Base-by-base conservation (phyloP, 2,888 invertebrate species). In the Portevinia maculata region DNA sequence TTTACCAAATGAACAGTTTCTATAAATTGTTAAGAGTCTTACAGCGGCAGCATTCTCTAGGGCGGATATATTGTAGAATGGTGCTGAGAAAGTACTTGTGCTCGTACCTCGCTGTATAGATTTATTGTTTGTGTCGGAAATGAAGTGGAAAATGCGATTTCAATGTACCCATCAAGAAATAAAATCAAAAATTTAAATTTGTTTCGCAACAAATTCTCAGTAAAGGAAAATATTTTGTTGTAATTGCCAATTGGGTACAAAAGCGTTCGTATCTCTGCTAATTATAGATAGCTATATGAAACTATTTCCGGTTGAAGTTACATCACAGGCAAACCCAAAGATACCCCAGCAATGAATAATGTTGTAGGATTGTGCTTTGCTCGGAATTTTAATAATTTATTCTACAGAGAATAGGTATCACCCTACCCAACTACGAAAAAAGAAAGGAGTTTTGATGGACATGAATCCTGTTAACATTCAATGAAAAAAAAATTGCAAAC, bases 131-230 rank as follows among this genome's bases (percentile, higher is more conserved):
- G 50, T 34, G 5, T 37, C 41, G 34, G 28, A 59, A 52, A 60
- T 67, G 50, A 75, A 67, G 67, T 67, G 34, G 59, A 75, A 67
- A 67, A 75, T 60, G 41, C 34, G 24, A 60, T 53, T 75, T 75
- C 57, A 59, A 50, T 52, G 44, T 17, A 28, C 50, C 67, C 44
- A 28, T 59, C n/a, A 19, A 41, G 28, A 28, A 32, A 37, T 67
- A 21, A 41, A 48, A 30, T 67, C 52, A 15, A 59, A 67, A 75
- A 75, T 53, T 52, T 59, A 52, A 70, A 60, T 52, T 41, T 60
- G n/a, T 37, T 59, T 46, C 13, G 1, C 39, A 39, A 39, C 17
- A 4, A 32, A 55, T 13, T 32, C 21, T 11, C 28, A 6, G 1
- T 15, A 21, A 3, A 44, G 19, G 19, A 17, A 21, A 44, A 44